Evolutionary conservation across 2,888 invertebrate genomes (phyloP).

Genomic region (Pelosia muscerda): DNA sequence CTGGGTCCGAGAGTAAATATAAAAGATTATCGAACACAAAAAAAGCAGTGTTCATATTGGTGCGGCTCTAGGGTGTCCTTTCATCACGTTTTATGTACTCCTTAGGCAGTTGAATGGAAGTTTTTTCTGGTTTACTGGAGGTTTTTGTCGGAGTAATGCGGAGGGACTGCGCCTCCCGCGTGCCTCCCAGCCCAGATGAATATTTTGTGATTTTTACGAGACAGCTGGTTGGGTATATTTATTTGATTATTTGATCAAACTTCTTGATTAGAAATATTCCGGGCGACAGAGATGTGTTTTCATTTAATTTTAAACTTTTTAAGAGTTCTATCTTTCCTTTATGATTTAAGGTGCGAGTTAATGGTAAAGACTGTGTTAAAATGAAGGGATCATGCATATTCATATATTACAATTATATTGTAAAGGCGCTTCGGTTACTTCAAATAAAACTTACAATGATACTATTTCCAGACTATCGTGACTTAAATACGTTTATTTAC

Average conservation of each 20-base stretch:
- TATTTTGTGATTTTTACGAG: slow-evolving; percentile 59
- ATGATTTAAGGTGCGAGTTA: not conserved
- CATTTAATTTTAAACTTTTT: slow-evolving; percentile 17
- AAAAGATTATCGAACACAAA: slow-evolving; percentile 53
- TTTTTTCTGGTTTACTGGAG: slow-evolving; percentile 68
- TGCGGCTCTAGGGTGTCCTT: slow-evolving; percentile 60
- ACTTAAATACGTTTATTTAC: not conserved
- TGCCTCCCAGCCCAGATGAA: slow-evolving; percentile 49
- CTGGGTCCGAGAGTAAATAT: slow-evolving; percentile 32
- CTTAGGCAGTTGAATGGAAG: slow-evolving; percentile 65
- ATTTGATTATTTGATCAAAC: slow-evolving; percentile 51
- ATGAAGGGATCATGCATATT: no score
- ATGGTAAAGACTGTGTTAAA: no score
- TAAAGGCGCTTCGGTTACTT: no score
- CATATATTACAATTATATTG: no score
- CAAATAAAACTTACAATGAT: not conserved
- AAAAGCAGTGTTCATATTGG: slow-evolving; percentile 60
- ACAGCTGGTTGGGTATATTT: slow-evolving; percentile 47
- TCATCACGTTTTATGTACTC: slow-evolving; percentile 69
- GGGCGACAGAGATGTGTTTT: slow-evolving; percentile 33
- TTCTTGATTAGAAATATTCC: slow-evolving; percentile 48
- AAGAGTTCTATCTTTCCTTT: slow-evolving; percentile 9
- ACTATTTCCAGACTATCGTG: slow-evolving; percentile 1
- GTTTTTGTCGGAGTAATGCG: slow-evolving; percentile 60
- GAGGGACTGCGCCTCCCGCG: slow-evolving; percentile 46